Base-by-base conservation (phyloP, 2,113 vertebrate genomes). In the Nanorana parkeri region DNA sequence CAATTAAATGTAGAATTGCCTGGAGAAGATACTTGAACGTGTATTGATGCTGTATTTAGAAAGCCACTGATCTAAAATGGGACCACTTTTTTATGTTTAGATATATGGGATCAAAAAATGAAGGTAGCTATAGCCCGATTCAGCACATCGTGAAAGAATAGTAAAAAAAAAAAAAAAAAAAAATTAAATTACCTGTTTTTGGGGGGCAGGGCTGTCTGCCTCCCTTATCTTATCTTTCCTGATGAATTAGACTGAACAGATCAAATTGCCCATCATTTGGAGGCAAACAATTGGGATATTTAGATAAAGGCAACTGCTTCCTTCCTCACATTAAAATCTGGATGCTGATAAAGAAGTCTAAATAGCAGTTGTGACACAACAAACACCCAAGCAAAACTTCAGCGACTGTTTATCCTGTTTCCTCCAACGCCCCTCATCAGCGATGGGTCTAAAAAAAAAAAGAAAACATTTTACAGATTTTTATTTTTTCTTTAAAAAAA, bases 181-280 rank as follows among this genome's bases (percentile, higher is more conserved):
- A 61, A 36, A 36, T 0, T 21, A 61, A 61, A 61, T 21, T 11
- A 47, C 41, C 41, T 47, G 41, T 47, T 10, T 47, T 47, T 47
- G 1, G 8, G 32, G 41, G 41, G 41, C 41, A 85, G 90, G 84
- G 84, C 87, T 88, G 87, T 84, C 88, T 90, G 85, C 90, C 89
- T 89, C 86, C 90, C 91, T 93, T 94, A 94, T 95, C 93, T 95
- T 95, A 95, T 94, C 93, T 93, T 67, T 78, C 84, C 90, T 91
- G 93, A 93, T 94, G 91, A 92, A 94, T 93, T 94, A 92, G 92
- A 91, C 88, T 88, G 89, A 93, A 86, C 88, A 93, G 92, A 94
- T 95, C 93, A 93, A 94, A 94, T 95, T 94, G 92, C 92, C 90
- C 91, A 91, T 94, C 93, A 92, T 93, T 92, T 92, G 92, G 90